Conservation (phyloP, 2,888 invertebrate genomes). For the Romanomermis culicivorax region DNA sequence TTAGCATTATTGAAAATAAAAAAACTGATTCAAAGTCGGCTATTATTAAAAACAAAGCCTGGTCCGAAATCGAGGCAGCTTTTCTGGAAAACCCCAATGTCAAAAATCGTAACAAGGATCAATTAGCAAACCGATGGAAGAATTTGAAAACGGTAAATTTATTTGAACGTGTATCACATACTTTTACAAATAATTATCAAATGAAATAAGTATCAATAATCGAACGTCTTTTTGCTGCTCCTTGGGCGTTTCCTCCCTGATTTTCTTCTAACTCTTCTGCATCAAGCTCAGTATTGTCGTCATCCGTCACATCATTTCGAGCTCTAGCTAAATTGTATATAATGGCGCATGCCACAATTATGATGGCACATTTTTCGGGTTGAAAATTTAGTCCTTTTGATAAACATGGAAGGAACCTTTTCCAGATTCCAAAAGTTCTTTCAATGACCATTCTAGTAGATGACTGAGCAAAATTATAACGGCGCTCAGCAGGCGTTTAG, state of each 20-base stretch:
- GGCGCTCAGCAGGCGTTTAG: neutral
- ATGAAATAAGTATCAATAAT: neutral
- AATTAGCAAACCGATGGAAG: neutral
- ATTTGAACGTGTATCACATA: neutral
- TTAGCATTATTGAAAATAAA: neutral
- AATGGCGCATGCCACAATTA: conserved; percentile 1
- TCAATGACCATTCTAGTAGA: neutral
- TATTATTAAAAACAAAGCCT: neutral
- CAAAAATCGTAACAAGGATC: neutral
- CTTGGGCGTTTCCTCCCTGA: neutral
- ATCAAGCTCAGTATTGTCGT: neutral
- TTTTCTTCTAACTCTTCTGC: neutral
- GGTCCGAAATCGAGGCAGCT: neutral
- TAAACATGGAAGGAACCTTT: conserved; percentile 1
- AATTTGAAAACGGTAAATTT: neutral
- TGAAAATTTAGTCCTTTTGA: neutral
- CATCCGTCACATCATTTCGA: neutral
- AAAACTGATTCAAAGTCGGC: neutral
- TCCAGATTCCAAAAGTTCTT: conserved; percentile 4
- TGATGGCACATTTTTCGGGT: neutral
- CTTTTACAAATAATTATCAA: no score
- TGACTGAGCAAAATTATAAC: conserved; percentile 5
- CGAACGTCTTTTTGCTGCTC: neutral
- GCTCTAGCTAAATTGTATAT: neutral
- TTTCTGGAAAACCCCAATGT: neutral